A percentile compares a stretch with the other conserved stretches of the same genome.
These are phyloP conservation scores for Chloroceryle aenea DNA, from an alignment of 2,113 vertebrate genomes.

Conservation along the genomic window DNA sequence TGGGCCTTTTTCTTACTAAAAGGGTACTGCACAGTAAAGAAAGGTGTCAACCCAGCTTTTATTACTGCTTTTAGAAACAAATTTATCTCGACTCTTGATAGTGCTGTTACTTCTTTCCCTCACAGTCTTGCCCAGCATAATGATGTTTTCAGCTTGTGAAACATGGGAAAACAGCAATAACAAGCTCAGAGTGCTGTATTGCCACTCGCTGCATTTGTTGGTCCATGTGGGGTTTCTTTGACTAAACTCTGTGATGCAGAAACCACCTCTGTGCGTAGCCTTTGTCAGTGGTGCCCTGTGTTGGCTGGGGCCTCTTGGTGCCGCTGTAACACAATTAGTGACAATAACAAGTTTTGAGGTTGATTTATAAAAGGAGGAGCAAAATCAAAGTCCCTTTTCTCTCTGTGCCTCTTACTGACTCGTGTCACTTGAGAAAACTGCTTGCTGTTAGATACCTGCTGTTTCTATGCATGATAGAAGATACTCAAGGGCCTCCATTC, in stretches of 20 bases:
- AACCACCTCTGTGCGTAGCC: neutral
- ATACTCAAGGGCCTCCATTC: constrained; percentile 21
- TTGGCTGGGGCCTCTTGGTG: neutral
- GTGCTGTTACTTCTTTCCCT: neutral
- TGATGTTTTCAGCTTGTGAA: neutral
- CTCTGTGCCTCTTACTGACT: constrained; percentile 26
- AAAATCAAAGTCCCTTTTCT: constrained; percentile 2
- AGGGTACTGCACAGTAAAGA: neutral
- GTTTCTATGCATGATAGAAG: constrained; percentile 47
- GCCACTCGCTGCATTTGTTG: neutral
- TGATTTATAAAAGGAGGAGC: neutral
- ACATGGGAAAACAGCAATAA: neutral
- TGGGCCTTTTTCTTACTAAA: neutral
- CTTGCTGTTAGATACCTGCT: constrained; percentile 47
- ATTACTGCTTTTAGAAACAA: neutral
- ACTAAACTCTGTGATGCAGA: neutral
- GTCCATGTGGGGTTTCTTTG: neutral
- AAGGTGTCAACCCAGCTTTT: neutral
- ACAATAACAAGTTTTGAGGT: neutral
- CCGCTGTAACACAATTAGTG: neutral
- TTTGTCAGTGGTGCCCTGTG: neutral
- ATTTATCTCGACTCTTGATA: neutral
- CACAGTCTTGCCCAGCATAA: neutral
- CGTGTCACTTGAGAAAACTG: neutral
- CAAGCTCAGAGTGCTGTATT: neutral